A percentile compares a stretch with the other conserved stretches of the same genome.
Conservation (phyloP, 2,113 vertebrate species). For the Hydrolagus affinis region DNA sequence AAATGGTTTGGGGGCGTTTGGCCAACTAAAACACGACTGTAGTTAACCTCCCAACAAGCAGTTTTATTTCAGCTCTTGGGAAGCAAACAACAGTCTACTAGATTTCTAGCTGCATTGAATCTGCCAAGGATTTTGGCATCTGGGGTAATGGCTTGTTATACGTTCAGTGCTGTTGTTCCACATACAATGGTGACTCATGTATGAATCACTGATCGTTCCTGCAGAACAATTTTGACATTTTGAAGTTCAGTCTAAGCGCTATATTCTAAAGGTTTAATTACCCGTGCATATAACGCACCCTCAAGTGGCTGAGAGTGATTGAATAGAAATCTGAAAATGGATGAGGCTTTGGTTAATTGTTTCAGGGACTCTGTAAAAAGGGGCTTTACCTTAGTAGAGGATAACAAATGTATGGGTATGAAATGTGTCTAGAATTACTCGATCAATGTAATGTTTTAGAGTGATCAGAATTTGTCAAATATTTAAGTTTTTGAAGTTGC, state of each 20-base stretch:
- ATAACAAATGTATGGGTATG: no score
- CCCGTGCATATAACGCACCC: not conserved
- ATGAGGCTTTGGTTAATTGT: no score
- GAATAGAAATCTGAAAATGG: not conserved
- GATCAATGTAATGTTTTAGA: no score
- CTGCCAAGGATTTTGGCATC: conserved; percentile 9
- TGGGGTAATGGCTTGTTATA: not conserved
- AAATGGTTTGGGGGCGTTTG: not conserved
- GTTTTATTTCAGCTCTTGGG: conserved; percentile 20
- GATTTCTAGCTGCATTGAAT: not conserved
- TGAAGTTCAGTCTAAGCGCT: not conserved
- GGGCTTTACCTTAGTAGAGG: no score
- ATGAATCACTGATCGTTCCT: not conserved
- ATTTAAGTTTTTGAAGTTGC: no score
- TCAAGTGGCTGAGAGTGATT: not conserved
- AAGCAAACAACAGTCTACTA: conserved; percentile 4
- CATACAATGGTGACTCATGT: conserved; percentile 16
- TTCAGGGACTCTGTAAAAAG: no score
- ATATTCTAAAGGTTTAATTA: not conserved
- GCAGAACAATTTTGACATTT: not conserved
- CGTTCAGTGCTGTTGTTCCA: not conserved
- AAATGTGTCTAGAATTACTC: no score
- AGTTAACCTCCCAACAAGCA: conserved; percentile 21
- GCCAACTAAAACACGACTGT: conserved; percentile 16
- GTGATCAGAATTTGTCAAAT: no score